Evolutionary conservation across 1,140 invertebrate genomes (phyloP), one percentile per base, ranked within the genome.

Genomic region (Aleiodes sp.): DNA sequence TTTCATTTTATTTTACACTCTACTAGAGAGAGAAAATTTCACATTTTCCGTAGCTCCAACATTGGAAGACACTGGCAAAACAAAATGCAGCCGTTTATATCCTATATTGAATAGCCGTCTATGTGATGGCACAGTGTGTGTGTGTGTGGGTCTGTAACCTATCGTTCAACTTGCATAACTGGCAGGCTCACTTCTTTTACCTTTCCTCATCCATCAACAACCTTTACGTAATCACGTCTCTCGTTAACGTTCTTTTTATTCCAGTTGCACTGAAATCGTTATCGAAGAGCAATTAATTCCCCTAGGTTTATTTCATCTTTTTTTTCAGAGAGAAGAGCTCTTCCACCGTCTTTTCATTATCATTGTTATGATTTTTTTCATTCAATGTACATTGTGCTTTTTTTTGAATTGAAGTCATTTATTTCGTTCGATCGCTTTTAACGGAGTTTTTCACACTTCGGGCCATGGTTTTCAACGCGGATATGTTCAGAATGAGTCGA

Each of bases 201-300:
- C 16, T 9, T 24, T 9, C 46, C 46, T 52, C 46, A 52, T 52
- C 46, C 46, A 52, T 52, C 46, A 52, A 35, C 46, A 70, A 65
- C 68, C 43, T 59, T 70, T 70, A 64, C 63, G 61, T 64, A 70
- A 70, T 70, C 68, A 70, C 68, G 68, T 70, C 61, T 31, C 68
- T 70, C 68, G 68, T 70, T 63, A 46, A 39, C 63, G 29, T 64
- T 46, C 24, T 70, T 70, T 70, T 43, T 43, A 35, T 31, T 35
- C 57, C 28, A 29, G 46, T 41, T 52, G 31, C 16, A 41, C 16
- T 28, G 16, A 8, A 29, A 56, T 70, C 61, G 60, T 70, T 64
- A 63, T 70, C 68, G 68, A 59, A 46, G 61, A 41, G 68, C 68
- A 64, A 70, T 70, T 70, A 70, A 70, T 70, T 64, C 41, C 56